These are phyloP conservation scores for Hydrozoanthus gracilis DNA, from an alignment of 92 coral and sea anemone species.

Conservation along the genomic window DNA sequence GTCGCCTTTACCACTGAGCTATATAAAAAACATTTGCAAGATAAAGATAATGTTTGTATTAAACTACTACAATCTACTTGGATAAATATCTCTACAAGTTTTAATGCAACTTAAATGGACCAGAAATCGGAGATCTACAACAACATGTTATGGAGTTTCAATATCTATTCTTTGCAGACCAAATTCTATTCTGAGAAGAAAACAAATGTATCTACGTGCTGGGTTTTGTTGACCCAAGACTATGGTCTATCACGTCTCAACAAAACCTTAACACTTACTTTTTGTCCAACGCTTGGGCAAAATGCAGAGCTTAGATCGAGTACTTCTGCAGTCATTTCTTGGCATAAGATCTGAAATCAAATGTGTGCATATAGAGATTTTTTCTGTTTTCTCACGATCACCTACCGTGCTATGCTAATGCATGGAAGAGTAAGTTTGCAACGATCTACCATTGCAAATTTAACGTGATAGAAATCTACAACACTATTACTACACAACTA, in stretches of 20 bases:
- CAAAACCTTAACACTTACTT: constrained; percentile 16
- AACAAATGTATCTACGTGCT: background rate
- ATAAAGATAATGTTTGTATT: too few species aligned
- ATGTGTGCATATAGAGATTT: background rate
- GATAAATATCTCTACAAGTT: too few species aligned
- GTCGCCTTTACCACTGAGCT: too few species aligned
- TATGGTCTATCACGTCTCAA: background rate
- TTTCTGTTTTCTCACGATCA: background rate
- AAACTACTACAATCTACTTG: too few species aligned
- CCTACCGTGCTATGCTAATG: background rate
- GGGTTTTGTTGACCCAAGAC: background rate
- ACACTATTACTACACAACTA: too few species aligned
- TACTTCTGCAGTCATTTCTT: constrained; percentile 32
- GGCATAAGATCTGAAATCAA: constrained; percentile 9
- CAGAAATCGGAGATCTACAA: too few species aligned
- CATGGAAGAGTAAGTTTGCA: too few species aligned
- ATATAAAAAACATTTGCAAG: too few species aligned
- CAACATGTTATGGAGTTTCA: too few species aligned
- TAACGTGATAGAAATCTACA: too few species aligned
- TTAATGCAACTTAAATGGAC: too few species aligned
- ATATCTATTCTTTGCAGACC: background rate
- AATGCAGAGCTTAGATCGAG: constrained; percentile 8
- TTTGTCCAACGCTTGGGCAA: constrained; percentile 10
- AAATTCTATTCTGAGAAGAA: background rate
- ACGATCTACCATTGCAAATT: too few species aligned